Evolutionary conservation across 2,113 vertebrate genomes (phyloP), one percentile per base, ranked within the genome.

Genomic region (Grallaria varia): DNA sequence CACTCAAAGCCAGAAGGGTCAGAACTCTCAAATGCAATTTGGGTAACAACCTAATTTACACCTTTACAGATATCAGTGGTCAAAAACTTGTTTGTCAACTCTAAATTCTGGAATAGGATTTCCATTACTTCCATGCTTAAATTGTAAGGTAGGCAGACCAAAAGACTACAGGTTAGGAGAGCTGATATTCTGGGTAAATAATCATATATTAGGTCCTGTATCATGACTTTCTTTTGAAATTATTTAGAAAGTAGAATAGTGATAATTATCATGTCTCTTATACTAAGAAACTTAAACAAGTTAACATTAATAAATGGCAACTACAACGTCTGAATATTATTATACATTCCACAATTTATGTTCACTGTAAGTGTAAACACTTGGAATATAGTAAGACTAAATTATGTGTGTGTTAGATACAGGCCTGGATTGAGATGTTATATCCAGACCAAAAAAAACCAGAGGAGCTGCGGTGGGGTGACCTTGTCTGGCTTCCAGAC

Each of bases 391-490:
- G 3, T 8, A 63, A 47, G 9, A 60, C 17, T 15, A 47, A 58
- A 75, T 40, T 14, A 40, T 0, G 2, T 35, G 20, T 52, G 14
- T 37, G 8, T 10, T 55, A 84, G 19, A 37, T 30, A 53, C 0
- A 84, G 31, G 9, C 31, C 10, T 52, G 40, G 14, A 68, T 2
- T 74, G 28, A 71, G 22, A 45, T 74, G 17, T 6, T 62, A 0
- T 19, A 62, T 31, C 37, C 49, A 74, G 37, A 62, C 3, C 4
- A 56, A 45, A n/a, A 44, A 6, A 77, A n/a, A 56, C 3, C 5
- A 62, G 24, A 55, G 39, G 37, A 45, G 28, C 14, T 58, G n/a
- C 14, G 23, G 5, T 31, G 25, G 11, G 17, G 20, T 45, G 52
- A 25, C 25, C 8, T 25, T n/a, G 24, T 25, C 39, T 83, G 40